These are phyloP conservation scores for Clarias laeviceps DNA, from an alignment of 2,797 vertebrate genomes.

Conservation along the genomic window DNA sequence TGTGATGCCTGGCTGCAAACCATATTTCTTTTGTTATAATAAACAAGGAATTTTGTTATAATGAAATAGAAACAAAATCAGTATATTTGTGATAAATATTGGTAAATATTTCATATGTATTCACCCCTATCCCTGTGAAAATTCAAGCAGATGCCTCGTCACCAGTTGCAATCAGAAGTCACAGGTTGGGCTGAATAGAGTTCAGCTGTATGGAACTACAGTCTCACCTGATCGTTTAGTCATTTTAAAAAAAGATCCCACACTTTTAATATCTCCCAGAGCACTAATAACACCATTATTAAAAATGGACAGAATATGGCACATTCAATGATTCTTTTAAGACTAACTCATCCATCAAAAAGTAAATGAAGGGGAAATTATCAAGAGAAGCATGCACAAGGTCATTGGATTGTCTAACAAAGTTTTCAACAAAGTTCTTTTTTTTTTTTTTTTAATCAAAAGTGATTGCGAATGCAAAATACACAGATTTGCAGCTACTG, in stretches of 20 bases:
- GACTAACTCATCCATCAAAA: background rate
- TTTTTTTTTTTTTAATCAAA: background rate
- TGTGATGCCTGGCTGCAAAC: no score
- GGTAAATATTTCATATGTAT: background rate
- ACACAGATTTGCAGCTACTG: background rate
- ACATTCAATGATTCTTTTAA: no score
- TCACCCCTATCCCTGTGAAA: background rate
- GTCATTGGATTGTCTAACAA: no score
- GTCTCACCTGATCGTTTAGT: background rate
- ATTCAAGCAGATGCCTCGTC: no score
- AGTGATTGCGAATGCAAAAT: background rate
- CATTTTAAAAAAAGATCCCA: background rate
- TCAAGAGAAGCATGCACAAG: background rate
- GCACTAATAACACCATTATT: background rate
- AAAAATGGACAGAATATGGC: background rate
- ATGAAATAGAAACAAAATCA: background rate
- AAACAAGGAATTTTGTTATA: background rate
- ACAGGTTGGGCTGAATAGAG: background rate
- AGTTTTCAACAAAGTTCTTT: no score
- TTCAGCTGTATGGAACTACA: background rate
- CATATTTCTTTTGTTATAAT: no score
- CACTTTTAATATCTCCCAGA: background rate
- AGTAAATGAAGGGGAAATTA: background rate
- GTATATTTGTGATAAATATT: background rate
- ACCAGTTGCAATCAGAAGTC: background rate